Conservation (phyloP, 1,140 invertebrate genomes). For the Drosophila suzukii region DNA sequence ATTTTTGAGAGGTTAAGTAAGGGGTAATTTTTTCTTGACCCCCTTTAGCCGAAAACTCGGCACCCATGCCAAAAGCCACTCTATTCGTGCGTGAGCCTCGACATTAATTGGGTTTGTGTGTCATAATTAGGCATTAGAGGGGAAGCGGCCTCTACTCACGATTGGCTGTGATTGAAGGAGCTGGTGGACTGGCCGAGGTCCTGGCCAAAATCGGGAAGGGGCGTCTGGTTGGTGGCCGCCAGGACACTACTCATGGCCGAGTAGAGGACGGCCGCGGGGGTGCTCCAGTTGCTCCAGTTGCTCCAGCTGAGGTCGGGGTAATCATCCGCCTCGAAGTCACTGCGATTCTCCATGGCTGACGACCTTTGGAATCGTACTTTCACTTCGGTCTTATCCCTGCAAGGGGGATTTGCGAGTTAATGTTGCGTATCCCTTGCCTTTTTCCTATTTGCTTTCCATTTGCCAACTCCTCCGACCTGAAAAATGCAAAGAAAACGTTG, state of each 20-base stretch:
- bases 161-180: slow-evolving; percentile 56
- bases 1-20: too few relatives aligned
- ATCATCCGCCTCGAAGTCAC: slow-evolving; percentile 44
- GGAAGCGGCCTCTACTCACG: slow-evolving; percentile 51
- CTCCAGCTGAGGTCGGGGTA: slow-evolving; percentile 44
- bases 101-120: slow-evolving; percentile 69
- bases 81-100: slow-evolving; percentile 25
- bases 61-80: slow-evolving; percentile 4
- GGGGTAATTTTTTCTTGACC: background rate
- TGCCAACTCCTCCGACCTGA: slow-evolving; percentile 51
- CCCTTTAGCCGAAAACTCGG: background rate
- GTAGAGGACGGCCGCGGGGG: slow-evolving; percentile 50
- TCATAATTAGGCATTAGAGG: slow-evolving; percentile 58
- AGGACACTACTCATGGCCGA: slow-evolving; percentile 64
- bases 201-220: slow-evolving; percentile 31
- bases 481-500: slow-evolving; percentile 38
- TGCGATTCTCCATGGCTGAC: slow-evolving; percentile 36
- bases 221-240: slow-evolving; percentile 56
- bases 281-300: slow-evolving; percentile 70
- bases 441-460: slow-evolving; percentile 72
- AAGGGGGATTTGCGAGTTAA: slow-evolving; percentile 45
- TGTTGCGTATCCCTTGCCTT: slow-evolving; percentile 58
- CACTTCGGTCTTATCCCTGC: slow-evolving; percentile 10
- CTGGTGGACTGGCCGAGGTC: slow-evolving; percentile 37
- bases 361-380: background rate